A percentile compares a stretch with the other conserved stretches of the same genome.
phyloP scores from a whole-genome alignment of 1,140 invertebrate species.

The Harlomillsia oculata region DNA sequence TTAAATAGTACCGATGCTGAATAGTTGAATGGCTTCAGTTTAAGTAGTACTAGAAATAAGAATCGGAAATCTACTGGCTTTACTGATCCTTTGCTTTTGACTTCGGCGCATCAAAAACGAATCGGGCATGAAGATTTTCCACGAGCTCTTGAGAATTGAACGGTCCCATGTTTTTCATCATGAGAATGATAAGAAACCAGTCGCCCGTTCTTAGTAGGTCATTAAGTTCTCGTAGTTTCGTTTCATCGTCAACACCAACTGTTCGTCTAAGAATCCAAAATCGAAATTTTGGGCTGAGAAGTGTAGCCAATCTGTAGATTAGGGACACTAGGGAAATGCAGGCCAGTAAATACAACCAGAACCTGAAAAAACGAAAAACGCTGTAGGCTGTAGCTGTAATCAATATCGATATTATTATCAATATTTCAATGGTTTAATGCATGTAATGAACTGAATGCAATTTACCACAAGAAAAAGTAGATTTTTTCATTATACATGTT shows the following conservation, averaged over 20 bases:
- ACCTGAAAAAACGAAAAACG: constrained; percentile 35
- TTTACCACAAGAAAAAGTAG: constrained; percentile 60
- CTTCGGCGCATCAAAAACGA: too few relatives aligned
- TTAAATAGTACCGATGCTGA: too few relatives aligned
- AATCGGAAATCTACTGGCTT: too few relatives aligned
- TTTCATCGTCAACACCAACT: background rate
- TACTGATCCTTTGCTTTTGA: too few relatives aligned
- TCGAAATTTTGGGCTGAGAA: constrained; percentile 19
- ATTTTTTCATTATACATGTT: constrained; percentile 73
- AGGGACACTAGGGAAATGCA: constrained; percentile 52
- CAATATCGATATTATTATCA: background rate
- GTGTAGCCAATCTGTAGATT: constrained; percentile 45
- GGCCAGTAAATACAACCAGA: constrained; percentile 64
- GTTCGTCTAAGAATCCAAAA: constrained; percentile 33
- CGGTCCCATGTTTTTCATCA: constrained; percentile 57
- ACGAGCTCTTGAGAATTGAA: constrained; percentile 39
- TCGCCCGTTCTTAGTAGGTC: constrained; percentile 43
- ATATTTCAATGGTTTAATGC: background rate
- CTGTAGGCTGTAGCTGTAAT: background rate
- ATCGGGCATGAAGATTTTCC: too few relatives aligned
- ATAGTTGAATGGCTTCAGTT: too few relatives aligned
- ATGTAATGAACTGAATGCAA: background rate
- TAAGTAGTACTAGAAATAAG: too few relatives aligned
- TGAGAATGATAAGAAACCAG: constrained; percentile 57
- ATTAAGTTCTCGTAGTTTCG: background rate